Evolutionary conservation across 1,140 invertebrate genomes (phyloP), one percentile per base, ranked within the genome.

Genomic region (Rhagoletis zephyria): DNA sequence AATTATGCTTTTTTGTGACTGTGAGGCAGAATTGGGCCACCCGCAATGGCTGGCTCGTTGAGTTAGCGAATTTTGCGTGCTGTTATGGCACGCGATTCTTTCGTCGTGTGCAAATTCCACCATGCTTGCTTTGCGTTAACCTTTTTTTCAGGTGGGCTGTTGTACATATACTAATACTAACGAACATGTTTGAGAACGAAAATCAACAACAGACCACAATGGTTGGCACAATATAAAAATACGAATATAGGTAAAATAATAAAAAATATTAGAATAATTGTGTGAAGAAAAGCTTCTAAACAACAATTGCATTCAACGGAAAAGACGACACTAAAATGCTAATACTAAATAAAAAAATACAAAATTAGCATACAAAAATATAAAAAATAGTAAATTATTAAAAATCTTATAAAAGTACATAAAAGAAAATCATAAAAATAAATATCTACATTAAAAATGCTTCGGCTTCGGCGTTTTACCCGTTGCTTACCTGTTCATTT

Each of bases 401-500:
- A 30, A 67, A 2, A 67, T 7, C 30, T 4, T 7, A 9, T 67
- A 40, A 67, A 30, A 67, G 10, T 9, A 40, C 4, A 30, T 59
- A 19, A 81, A 12, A 63, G 0, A 4, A 63, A 16, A 16, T 4
- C 9, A 63, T 63, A 63, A 63, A 12, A 56, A 30, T 30, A 30
- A 56, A 56, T 30, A n/a, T n/a, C n/a, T n/a, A 56, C 30, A 48
- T 5, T 56, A 81, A 56, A 59, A 12, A 19, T 45, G 51, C 56
- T 45, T 7, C 48, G 74, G 51, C 56, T 45, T 7, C 48, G n/a
- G 56, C 48, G 16, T 48, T 5, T 30, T 12, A 48, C n/a, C 19
- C 2, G 1, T 30, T 59, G 45, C 74, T 81, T 81, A 81, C 74
- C 74, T 81, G 74, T 81, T 81, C 74, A 81, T 81, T 12, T 16